A percentile compares a stretch with the other conserved stretches of the same genome.
Conservation (phyloP, 1,140 invertebrate species). For the Sycophaga agraensis region DNA sequence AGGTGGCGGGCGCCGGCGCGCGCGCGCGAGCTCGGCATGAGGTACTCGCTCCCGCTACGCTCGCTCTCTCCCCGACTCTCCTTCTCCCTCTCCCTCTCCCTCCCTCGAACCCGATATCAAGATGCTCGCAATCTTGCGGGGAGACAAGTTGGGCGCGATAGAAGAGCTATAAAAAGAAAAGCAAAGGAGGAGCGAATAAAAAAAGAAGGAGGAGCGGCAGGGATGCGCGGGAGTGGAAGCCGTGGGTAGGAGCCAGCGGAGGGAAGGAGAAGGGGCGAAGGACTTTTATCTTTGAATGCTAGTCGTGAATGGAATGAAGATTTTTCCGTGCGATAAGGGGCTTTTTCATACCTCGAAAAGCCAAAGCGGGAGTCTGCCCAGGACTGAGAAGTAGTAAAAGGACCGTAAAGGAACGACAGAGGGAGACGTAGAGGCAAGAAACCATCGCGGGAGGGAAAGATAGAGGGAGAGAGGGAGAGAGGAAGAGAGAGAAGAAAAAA, state of each 20-base stretch:
- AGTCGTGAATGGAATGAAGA: constrained; percentile 37
- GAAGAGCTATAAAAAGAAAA: constrained; percentile 26
- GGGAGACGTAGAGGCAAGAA: neutral
- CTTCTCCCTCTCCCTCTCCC: neutral
- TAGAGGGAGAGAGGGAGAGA: constrained; percentile 14
- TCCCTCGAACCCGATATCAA: constrained; percentile 18
- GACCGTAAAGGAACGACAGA: constrained; percentile 15
- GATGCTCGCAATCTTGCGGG: constrained; percentile 28
- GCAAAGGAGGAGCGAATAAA: constrained; percentile 4
- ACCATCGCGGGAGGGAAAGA: neutral
- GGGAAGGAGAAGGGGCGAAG: constrained; percentile 25
- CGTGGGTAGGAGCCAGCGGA: constrained; percentile 8
- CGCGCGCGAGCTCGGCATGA: too few relatives aligned
- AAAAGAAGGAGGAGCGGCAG: constrained; percentile 26
- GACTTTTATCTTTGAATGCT: constrained; percentile 34
- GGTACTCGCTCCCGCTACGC: neutral
- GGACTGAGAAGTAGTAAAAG: constrained; percentile 27
- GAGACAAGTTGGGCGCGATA: constrained; percentile 28
- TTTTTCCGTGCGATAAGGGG: constrained; percentile 40
- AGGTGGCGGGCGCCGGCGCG: too few relatives aligned
- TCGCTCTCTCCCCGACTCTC: neutral
- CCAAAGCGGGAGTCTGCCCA: constrained; percentile 24
- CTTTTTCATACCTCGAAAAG: constrained; percentile 45
- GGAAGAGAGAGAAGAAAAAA: constrained; percentile 12
- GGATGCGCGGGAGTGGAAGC: constrained; percentile 24